Conservation (phyloP, 2,113 vertebrate genomes). For the Mormyrus iriodes region DNA sequence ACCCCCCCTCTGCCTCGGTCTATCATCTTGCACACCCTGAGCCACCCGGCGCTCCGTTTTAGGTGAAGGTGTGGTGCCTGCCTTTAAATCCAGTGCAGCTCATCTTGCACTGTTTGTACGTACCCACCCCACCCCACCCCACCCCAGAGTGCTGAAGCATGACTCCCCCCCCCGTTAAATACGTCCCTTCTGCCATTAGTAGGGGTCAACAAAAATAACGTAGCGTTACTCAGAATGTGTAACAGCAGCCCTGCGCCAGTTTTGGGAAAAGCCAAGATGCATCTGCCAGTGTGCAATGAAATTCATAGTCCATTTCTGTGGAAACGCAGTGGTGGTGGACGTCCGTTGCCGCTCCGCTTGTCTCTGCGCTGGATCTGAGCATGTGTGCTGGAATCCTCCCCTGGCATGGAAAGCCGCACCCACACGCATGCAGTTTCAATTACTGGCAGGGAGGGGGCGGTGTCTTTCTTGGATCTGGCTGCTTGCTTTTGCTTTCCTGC, state of each 20-base stretch:
- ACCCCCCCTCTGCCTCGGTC: background rate
- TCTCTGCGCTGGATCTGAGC: constrained; percentile 37
- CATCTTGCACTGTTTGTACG: constrained; percentile 28
- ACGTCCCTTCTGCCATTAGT: constrained; percentile 31
- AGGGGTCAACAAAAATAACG: constrained; percentile 41
- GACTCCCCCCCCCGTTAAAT: constrained; percentile 28
- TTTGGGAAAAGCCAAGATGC: constrained; percentile 17
- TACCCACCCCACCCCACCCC: background rate
- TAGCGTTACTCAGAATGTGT: constrained; percentile 33
- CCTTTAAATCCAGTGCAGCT: background rate
- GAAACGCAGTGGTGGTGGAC: constrained; percentile 30
- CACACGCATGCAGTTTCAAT: constrained; percentile 22
- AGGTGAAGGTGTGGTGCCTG: background rate
- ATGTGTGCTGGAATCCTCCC: constrained; percentile 24
- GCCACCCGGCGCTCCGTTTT: background rate
- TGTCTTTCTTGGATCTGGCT: background rate
- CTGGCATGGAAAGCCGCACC: background rate
- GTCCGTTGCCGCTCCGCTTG: constrained; percentile 36
- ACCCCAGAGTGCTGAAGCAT: background rate
- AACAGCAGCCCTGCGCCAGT: background rate
- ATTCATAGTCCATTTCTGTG: constrained; percentile 29
- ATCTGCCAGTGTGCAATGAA: constrained; percentile 13
- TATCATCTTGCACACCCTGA: background rate
- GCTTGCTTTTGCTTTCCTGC: background rate
- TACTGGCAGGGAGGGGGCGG: constrained; percentile 10